Conservation (phyloP, 2,113 vertebrate genomes). For the Cryptomyrus ogoouensis region DNA sequence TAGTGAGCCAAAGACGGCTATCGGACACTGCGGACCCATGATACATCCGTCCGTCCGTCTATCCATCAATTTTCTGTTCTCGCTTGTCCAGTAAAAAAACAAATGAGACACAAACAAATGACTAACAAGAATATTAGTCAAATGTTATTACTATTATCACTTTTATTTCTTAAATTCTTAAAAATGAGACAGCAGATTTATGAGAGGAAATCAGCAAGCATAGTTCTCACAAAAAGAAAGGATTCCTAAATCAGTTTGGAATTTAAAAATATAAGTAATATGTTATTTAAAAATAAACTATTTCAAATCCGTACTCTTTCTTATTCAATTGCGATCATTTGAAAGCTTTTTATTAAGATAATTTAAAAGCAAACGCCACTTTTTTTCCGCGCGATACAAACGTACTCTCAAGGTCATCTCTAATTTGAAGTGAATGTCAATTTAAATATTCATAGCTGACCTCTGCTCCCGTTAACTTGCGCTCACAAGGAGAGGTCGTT, state of each 20-base stretch:
- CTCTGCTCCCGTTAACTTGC: slow-evolving; percentile 40
- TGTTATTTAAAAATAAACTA: neutral
- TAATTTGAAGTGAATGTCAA: slow-evolving; percentile 51
- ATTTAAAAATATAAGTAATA: neutral
- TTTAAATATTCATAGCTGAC: slow-evolving; percentile 60
- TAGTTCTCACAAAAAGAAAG: neutral
- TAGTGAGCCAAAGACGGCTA: slow-evolving; percentile 2
- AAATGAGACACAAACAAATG: neutral
- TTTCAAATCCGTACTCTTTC: neutral
- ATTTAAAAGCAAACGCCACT: slow-evolving; percentile 38
- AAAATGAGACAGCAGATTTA: neutral
- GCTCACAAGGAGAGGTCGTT: slow-evolving; percentile 19
- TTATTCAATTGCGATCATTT: slow-evolving; percentile 26
- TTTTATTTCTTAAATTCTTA: neutral
- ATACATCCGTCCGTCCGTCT: neutral
- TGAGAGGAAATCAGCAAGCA: neutral
- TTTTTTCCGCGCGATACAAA: slow-evolving; percentile 39
- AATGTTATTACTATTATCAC: no score
- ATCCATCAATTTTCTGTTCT: neutral
- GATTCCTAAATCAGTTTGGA: neutral
- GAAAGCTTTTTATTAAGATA: slow-evolving; percentile 16
- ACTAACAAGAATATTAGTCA: neutral
- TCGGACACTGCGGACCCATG: neutral
- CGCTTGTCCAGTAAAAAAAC: neutral
- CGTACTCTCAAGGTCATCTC: slow-evolving; percentile 51